phyloP scores from a whole-genome alignment of 2,113 vertebrate species.

The Melanocharis versteri region DNA sequence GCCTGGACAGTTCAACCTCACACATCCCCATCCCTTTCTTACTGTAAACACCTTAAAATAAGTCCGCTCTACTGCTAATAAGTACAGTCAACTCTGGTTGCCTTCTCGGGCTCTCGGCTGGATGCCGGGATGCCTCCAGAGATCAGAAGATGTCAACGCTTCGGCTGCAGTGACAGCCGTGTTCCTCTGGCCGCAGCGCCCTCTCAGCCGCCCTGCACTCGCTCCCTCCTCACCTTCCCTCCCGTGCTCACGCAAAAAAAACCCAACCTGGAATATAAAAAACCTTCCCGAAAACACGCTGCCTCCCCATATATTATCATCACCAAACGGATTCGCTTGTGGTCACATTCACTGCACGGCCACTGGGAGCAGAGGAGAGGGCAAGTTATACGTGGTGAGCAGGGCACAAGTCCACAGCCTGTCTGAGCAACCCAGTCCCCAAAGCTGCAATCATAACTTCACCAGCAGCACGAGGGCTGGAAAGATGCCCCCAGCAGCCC shows the following conservation, averaged over 20 bases:
- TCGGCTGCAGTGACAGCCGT: background rate
- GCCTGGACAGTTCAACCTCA: constrained; percentile 24
- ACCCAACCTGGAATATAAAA: background rate
- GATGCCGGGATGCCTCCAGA: background rate
- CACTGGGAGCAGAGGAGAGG: background rate
- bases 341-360: fast-evolving
- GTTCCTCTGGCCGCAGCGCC: background rate
- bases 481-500: background rate
- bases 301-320: background rate
- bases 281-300: background rate
- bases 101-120: background rate
- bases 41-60: constrained; percentile 30
- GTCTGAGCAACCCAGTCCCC: background rate
- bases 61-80: background rate
- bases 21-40: background rate
- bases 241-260: background rate
- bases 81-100: constrained; percentile 1
- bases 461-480: background rate
- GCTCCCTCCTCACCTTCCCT: background rate
- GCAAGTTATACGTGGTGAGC: fast-evolving
- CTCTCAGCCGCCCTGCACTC: background rate
- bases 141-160: constrained; percentile 8
- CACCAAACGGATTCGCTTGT: fast-evolving
- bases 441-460: background rate
- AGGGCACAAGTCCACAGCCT: background rate